A percentile compares a stretch with the other conserved stretches of the same genome.
These are phyloP conservation scores for Eurosta solidaginis DNA, from an alignment of 1,140 invertebrate species.

Conservation along the genomic window DNA sequence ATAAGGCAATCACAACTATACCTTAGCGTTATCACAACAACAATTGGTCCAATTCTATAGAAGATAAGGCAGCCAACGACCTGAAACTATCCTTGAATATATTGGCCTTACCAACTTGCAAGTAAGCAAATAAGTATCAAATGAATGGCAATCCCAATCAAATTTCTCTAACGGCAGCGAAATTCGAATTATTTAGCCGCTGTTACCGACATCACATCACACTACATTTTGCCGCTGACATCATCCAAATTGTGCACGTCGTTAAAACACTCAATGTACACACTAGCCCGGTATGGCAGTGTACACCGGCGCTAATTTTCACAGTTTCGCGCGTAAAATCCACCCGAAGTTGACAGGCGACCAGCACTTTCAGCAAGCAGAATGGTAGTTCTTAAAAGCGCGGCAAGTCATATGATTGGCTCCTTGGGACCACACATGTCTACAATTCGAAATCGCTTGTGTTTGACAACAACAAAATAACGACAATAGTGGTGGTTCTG, in stretches of 20 bases:
- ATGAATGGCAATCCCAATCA: not conserved
- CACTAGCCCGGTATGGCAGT: not conserved
- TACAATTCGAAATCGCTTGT: not conserved
- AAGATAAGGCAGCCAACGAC: too few species aligned
- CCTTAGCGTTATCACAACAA: too few species aligned
- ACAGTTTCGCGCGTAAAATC: constrained; percentile 57
- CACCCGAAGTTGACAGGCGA: constrained; percentile 54
- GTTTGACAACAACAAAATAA: not conserved
- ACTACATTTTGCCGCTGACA: not conserved
- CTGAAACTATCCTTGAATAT: too few species aligned
- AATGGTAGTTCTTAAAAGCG: constrained; percentile 11
- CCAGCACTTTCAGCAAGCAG: constrained; percentile 32
- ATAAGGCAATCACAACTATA: too few species aligned
- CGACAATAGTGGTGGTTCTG: not conserved
- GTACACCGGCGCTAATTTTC: constrained; percentile 42
- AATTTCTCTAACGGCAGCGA: not conserved
- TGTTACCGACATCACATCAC: not conserved
- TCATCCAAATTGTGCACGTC: not conserved
- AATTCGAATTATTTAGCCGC: too few species aligned
- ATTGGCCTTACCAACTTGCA: not conserved
- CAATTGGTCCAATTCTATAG: too few species aligned
- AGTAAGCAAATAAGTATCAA: not conserved
- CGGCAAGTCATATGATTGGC: constrained; percentile 27
- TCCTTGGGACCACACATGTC: not conserved
- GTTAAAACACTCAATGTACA: too few species aligned